These are phyloP conservation scores for Sitobion miscanthi DNA, from an alignment of 1,140 invertebrate species.

Conservation along the genomic window DNA sequence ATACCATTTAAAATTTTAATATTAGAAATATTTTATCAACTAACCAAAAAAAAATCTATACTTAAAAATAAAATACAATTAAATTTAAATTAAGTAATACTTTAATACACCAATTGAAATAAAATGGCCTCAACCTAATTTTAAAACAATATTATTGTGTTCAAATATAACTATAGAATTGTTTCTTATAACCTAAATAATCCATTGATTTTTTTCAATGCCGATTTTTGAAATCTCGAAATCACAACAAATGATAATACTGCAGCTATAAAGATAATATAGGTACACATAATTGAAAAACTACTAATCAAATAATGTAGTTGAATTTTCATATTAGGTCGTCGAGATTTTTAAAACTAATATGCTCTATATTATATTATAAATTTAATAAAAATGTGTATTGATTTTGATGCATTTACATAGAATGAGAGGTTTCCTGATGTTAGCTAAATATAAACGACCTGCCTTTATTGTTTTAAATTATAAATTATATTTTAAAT, in stretches of 20 bases:
- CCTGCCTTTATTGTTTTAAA: background rate
- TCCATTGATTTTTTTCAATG: background rate
- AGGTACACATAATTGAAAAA: background rate
- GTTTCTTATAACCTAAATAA: background rate
- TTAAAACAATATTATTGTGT: background rate
- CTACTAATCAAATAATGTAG: background rate
- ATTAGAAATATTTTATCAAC: background rate
- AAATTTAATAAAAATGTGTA: too few relatives aligned
- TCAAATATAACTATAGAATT: background rate
- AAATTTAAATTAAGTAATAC: background rate
- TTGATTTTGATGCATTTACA: background rate
- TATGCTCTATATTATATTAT: background rate
- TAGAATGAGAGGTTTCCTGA: background rate
- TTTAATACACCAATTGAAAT: background rate
- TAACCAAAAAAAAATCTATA: background rate
- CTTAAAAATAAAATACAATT: background rate
- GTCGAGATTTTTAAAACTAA: background rate
- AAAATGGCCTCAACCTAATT: background rate
- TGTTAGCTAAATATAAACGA: background rate
- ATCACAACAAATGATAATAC: conserved; percentile 3
- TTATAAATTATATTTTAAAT: background rate
- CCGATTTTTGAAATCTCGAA: background rate
- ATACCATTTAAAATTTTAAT: background rate
- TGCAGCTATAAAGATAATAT: background rate
- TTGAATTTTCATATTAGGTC: background rate